A percentile compares a stretch with the other conserved stretches of the same genome.
These are phyloP conservation scores for Crotalus adamanteus DNA, from an alignment of 2,797 vertebrate genomes.

Conservation along the genomic window DNA sequence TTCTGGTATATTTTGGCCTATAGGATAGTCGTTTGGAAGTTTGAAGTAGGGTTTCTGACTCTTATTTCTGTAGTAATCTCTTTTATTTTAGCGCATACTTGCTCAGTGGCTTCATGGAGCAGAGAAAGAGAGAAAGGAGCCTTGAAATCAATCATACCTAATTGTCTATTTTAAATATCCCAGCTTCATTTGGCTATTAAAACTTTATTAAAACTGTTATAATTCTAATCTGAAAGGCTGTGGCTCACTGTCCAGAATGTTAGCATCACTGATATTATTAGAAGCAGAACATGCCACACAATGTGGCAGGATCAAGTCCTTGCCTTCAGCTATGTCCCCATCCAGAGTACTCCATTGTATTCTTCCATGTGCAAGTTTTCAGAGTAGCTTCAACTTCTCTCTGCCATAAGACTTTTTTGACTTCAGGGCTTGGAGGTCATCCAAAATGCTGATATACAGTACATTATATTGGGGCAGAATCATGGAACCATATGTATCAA, in stretches of 20 bases:
- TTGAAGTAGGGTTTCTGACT: too few species aligned
- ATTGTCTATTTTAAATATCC: background rate
- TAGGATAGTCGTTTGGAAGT: too few species aligned
- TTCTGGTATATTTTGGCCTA: too few species aligned
- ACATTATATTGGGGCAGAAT: background rate
- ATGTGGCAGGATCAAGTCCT: background rate
- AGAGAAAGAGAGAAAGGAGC: conserved; percentile 15
- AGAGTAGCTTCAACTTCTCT: background rate
- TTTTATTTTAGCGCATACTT: too few species aligned
- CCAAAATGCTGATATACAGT: background rate
- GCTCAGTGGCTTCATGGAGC: too few species aligned
- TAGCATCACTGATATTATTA: background rate
- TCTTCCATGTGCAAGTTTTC: background rate
- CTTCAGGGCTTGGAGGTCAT: background rate
- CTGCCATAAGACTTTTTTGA: background rate
- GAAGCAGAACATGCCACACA: background rate
- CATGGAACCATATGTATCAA: background rate
- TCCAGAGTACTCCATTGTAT: background rate
- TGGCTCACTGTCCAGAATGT: background rate
- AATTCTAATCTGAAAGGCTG: background rate
- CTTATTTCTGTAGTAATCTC: too few species aligned
- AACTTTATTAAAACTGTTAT: background rate
- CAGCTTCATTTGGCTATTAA: background rate
- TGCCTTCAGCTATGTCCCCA: background rate
- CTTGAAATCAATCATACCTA: conserved; percentile 26